These are phyloP conservation scores for Spilogale gracilis DNA, from an alignment of 2,113 vertebrate species.

Conservation along the genomic window DNA sequence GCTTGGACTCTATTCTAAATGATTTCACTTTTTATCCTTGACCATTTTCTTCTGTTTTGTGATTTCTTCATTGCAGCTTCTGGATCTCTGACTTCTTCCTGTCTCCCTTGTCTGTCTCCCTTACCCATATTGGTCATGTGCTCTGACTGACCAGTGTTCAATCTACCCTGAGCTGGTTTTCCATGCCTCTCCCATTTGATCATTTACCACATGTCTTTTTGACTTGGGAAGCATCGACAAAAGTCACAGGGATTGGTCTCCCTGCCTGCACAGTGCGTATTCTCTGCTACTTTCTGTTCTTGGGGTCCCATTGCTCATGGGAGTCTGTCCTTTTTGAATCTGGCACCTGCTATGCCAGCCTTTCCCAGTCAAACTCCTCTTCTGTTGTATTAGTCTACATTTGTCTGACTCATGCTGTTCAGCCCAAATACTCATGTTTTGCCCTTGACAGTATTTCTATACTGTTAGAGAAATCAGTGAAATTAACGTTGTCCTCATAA, in stretches of 20 bases:
- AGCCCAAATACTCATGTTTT: not conserved
- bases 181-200: not conserved
- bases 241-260: not conserved
- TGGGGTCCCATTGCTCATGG: not conserved
- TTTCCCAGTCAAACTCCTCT: not conserved
- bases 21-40: not conserved
- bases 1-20: not conserved
- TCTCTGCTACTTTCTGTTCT: not conserved
- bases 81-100: not conserved
- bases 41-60: not conserved
- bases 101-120: not conserved
- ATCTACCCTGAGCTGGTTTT: not conserved
- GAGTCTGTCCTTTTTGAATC: not conserved
- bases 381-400: not conserved
- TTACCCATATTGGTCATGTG: not conserved
- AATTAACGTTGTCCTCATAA: not conserved
- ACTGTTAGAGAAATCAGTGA: not conserved
- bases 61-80: not conserved
- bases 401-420: not conserved
- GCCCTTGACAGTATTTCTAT: not conserved
- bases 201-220: not conserved
- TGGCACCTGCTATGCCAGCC: not conserved
- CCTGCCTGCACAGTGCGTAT: not conserved
- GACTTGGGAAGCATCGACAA: not conserved
- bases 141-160: not conserved